Base-by-base conservation (phyloP, 2,888 invertebrate species). In the Athalia cordata region DNA sequence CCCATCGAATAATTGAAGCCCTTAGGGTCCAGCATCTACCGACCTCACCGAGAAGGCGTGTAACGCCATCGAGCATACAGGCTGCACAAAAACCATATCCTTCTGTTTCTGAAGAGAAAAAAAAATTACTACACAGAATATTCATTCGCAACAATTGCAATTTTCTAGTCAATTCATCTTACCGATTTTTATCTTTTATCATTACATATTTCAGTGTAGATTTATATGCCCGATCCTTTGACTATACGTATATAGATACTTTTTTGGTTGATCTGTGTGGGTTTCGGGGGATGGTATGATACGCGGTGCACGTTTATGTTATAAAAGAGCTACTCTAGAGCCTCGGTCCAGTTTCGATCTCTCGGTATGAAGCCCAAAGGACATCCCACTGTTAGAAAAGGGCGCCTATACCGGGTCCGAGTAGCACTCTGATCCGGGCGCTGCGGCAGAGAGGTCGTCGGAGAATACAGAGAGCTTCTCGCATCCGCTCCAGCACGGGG, bases 401-500 rank as follows among this genome's bases (percentile, higher is more conserved):
- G 65, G 77, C 77, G 67, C 65, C 29, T 52, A 49, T 61, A 57
- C 67, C 67, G 49, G 57, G 67, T 13, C 13, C 52, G 52, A 70
- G 52, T 13, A 29, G 29, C 52, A 70, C 52, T 55, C 52, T 43
- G 13, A 52, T 13, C 29, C 45, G 67, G 47, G 13, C 11, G 67
- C 13, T 49, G 67, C 45, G 15, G 8, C 29, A 2, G 29, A 29
- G 55, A 55, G 3, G 55, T n/a, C n/a, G 57, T 72, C 72, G 57
- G 45, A 72, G 77, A 57, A 72, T 61, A 75, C 49, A 64, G 61
- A 50, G 55, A n/a, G 43, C 66, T 67, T 57, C 50, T 61, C 76
- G 64, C 55, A 67, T 59, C 59, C 79, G 59, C 77, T 80, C 74
- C 81, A 78, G 80, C 80, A 79, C 81, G 79, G 81, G 81, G 78